phyloP scores from a whole-genome alignment of 1,140 invertebrate species.

The Dufourea novaeangliae region DNA sequence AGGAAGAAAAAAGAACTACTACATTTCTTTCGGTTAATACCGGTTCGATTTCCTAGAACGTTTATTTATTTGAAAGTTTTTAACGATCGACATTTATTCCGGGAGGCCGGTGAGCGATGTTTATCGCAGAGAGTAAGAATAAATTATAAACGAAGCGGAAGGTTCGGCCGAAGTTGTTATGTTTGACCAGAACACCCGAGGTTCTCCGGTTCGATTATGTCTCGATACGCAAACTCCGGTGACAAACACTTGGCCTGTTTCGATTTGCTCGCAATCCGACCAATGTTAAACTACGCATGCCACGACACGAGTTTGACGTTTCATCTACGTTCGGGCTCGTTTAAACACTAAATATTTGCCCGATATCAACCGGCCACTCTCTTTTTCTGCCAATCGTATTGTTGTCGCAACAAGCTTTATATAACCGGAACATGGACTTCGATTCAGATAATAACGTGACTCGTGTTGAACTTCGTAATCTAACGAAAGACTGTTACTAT shows the following conservation, averaged over 20 bases:
- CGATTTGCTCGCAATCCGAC: constrained; percentile 10
- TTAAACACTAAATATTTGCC: constrained; percentile 13
- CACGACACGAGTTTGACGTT: constrained; percentile 35
- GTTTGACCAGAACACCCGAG: constrained; percentile 59
- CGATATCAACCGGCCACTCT: neutral
- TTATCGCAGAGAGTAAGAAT: neutral
- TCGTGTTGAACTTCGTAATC: neutral
- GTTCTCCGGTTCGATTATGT: constrained; percentile 70
- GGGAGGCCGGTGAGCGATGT: neutral
- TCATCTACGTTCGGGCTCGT: neutral
- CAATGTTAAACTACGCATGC: neutral
- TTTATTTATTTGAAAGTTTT: neutral
- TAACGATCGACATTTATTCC: neutral
- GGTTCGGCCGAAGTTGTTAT: constrained; percentile 64
- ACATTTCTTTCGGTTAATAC: constrained; percentile 13
- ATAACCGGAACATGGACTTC: neutral
- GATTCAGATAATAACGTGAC: neutral
- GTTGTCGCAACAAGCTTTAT: neutral
- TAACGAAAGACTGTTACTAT: neutral
- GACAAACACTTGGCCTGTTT: constrained; percentile 42
- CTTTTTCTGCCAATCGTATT: neutral
- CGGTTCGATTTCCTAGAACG: neutral
- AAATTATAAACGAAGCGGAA: neutral
- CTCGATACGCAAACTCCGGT: constrained; percentile 61
- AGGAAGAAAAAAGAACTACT: neutral